phyloP scores from a whole-genome alignment of 2,888 invertebrate species.

The Actias luna region DNA sequence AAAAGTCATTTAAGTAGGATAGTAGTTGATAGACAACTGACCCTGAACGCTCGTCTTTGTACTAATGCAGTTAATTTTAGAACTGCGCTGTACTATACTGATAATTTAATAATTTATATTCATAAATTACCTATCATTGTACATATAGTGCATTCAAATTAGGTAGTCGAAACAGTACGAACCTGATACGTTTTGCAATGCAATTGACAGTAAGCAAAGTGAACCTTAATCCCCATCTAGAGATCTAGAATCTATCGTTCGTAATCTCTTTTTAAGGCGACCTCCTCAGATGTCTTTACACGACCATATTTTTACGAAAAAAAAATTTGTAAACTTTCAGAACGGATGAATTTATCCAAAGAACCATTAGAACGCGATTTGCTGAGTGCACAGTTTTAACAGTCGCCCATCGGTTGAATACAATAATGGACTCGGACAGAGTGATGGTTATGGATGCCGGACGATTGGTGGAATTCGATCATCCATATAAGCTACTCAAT shows the following conservation, averaged over 20 bases:
- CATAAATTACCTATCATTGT: background rate
- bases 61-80: background rate
- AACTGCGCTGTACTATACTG: background rate
- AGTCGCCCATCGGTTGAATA: slow-evolving; percentile 94
- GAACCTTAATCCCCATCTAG: background rate
- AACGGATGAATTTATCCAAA: slow-evolving; percentile 92
- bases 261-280: no score
- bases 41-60: background rate
- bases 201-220: no score
- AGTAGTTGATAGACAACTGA: no score
- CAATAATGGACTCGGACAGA: slow-evolving; percentile 95
- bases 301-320: background rate
- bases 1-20: no score
- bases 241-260: background rate
- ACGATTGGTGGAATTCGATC: slow-evolving; percentile 86
- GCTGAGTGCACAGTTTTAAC: slow-evolving; percentile 92
- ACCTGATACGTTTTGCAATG: no score
- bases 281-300: no score
- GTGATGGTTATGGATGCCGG: slow-evolving; percentile 94
- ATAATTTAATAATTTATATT: background rate
- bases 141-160: background rate
- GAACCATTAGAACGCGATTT: slow-evolving; percentile 90
- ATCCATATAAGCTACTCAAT: slow-evolving; percentile 84
- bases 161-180: background rate
- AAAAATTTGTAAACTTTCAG: slow-evolving; percentile 49